A percentile compares a stretch with the other conserved stretches of the same genome.
Conservation (phyloP, 2,888 invertebrate species). For the Spodoptera littoralis region DNA sequence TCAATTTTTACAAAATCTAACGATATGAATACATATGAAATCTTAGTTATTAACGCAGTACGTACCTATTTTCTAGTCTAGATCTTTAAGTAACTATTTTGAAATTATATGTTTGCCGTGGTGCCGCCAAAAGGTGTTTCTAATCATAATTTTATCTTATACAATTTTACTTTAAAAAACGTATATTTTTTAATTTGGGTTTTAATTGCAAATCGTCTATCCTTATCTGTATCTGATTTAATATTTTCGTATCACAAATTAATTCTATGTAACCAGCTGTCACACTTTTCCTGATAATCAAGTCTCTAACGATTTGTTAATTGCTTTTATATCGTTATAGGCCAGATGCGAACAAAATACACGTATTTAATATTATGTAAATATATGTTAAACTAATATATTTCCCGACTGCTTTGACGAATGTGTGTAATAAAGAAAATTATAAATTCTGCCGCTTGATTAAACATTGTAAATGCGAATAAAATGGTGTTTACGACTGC, state of each 20-base stretch:
- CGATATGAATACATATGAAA: too few relatives aligned
- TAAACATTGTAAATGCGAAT: conserved; percentile 4
- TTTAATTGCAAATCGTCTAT: too few relatives aligned
- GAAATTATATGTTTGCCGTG: too few relatives aligned
- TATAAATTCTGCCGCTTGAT: conserved; percentile 17
- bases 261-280: conserved; percentile 3
- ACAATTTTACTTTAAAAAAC: too few relatives aligned
- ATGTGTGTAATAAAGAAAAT: conserved; percentile 26
- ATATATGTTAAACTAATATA: conserved; percentile 12
- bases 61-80: too few relatives aligned
- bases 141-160: too few relatives aligned
- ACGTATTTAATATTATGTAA: conserved; percentile 20
- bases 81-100: too few relatives aligned
- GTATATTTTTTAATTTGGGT: too few relatives aligned
- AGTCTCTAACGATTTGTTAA: conserved; percentile 15
- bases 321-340: conserved; percentile 1
- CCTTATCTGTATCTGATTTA: not conserved
- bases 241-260: not conserved
- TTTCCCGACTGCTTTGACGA: conserved; percentile 33
- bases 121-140: too few relatives aligned
- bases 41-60: too few relatives aligned
- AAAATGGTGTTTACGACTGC: conserved; percentile 1
- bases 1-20: too few relatives aligned
- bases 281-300: conserved; percentile 15
- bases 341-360: conserved; percentile 14